These are phyloP conservation scores for Artibeus lituratus DNA, from an alignment of 2,797 vertebrate species.

Conservation along the genomic window DNA sequence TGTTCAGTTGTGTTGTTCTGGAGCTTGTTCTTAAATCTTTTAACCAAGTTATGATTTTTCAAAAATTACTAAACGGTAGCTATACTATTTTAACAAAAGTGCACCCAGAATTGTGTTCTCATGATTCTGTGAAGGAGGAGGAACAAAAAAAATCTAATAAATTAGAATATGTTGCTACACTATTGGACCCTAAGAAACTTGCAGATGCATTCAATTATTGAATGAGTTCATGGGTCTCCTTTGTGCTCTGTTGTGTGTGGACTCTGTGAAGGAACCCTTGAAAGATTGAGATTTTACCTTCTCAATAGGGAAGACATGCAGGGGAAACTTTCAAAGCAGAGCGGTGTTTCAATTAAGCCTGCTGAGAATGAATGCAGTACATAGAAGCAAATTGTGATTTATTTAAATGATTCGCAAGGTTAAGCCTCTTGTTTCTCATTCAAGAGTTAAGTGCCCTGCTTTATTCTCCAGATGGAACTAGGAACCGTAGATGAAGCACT, in stretches of 20 bases:
- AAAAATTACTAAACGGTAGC: neutral
- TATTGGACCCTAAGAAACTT: neutral
- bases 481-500: slow-evolving; percentile 47
- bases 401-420: slow-evolving; percentile 60
- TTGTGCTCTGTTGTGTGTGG: neutral
- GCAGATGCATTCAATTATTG: neutral
- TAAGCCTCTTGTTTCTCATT: slow-evolving; percentile 58
- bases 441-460: slow-evolving; percentile 46
- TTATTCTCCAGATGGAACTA: slow-evolving; percentile 49
- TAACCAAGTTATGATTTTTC: neutral
- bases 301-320: neutral
- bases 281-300: slow-evolving; percentile 38
- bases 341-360: slow-evolving; percentile 43
- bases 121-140: neutral
- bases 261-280: neutral
- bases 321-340: slow-evolving; percentile 32
- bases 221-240: slow-evolving; percentile 27
- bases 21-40: neutral
- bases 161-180: slow-evolving; percentile 10
- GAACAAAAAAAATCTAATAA: neutral
- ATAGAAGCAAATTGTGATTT: slow-evolving; percentile 63
- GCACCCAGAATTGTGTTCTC: neutral
- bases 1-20: neutral
- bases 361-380: slow-evolving; percentile 43
- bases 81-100: slow-evolving; percentile 35